phyloP scores from a whole-genome alignment of 30 jellyfish, hydroid and myxozoan genomes.

The Aurelia aurita complex sp. Pacific region DNA sequence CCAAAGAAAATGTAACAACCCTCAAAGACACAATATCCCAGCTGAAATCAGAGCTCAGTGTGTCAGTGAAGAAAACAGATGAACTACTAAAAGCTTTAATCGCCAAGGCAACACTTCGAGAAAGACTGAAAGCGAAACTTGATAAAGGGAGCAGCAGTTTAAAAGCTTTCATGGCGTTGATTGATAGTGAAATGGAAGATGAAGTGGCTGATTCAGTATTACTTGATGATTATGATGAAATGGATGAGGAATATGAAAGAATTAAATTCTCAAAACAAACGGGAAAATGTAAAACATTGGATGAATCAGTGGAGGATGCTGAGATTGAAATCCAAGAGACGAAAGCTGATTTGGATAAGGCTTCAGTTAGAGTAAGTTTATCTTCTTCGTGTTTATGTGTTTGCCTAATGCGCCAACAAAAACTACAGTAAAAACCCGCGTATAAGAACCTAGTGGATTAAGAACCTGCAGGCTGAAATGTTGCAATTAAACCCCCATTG shows the following conservation, averaged over 20 bases:
- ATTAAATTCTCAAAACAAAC: constrained; percentile 57
- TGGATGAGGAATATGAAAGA: constrained; percentile 86
- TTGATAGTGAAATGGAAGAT: constrained; percentile 85
- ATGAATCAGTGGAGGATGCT: constrained; percentile 58
- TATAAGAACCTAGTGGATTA: too few species aligned
- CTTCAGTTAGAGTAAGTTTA: constrained; percentile 51
- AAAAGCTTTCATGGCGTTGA: constrained; percentile 78
- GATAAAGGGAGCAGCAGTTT: constrained; percentile 68
- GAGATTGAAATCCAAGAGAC: constrained; percentile 41
- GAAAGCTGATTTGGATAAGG: constrained; percentile 45
- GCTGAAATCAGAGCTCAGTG: constrained; percentile 59
- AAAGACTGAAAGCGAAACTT: constrained; percentile 57
- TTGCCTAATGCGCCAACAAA: not conserved
- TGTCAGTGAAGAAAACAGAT: constrained; percentile 34
- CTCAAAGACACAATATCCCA: constrained; percentile 53
- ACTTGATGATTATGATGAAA: constrained; percentile 82
- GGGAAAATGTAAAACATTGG: constrained; percentile 55
- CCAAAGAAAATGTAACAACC: constrained; percentile 44
- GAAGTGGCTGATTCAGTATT: constrained; percentile 54
- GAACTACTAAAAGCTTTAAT: constrained; percentile 51
- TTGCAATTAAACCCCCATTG: too few species aligned
- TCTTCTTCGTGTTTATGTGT: not conserved
- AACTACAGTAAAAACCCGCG: too few species aligned
- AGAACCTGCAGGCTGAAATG: too few species aligned
- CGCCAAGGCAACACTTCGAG: constrained; percentile 69